Percentiles rank a stretch among this genome's conserved stretches.
Conservation (phyloP, 2,797 vertebrate genomes). For the Triplophysa yarkandensis region DNA sequence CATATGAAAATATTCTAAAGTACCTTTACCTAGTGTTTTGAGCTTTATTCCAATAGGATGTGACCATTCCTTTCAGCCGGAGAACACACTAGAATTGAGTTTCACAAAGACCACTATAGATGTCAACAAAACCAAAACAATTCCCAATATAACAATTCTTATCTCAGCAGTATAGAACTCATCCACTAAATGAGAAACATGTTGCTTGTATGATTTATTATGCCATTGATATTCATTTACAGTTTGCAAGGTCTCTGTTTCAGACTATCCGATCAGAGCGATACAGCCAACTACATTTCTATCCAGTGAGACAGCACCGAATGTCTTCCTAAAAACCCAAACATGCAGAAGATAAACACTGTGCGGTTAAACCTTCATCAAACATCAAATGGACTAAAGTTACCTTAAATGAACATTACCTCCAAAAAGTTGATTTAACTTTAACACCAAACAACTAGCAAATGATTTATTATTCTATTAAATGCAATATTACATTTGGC, state of each 20-base stretch:
- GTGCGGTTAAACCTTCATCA: not conserved
- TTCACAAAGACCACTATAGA: too few relatives aligned
- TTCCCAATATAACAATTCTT: too few relatives aligned
- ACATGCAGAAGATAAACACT: not conserved
- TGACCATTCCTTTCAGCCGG: too few relatives aligned
- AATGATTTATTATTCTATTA: too few relatives aligned
- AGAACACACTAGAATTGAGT: too few relatives aligned
- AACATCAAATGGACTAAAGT: not conserved
- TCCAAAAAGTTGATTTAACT: not conserved
- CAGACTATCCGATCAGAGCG: slow-evolving; percentile 9
- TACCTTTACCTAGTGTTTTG: too few relatives aligned
- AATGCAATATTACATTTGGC: too few relatives aligned
- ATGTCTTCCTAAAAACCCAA: not conserved
- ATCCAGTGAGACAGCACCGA: not conserved
- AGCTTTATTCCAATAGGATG: too few relatives aligned
- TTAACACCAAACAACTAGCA: too few relatives aligned
- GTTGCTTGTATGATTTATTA: slow-evolving; percentile 15
- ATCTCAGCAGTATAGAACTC: not conserved
- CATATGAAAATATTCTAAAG: too few relatives aligned
- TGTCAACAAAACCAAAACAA: too few relatives aligned
- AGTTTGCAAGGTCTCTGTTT: slow-evolving; percentile 14
- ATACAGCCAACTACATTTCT: not conserved
- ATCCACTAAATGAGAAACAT: slow-evolving; percentile 1
- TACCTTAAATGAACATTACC: not conserved
- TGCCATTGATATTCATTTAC: not conserved